Conservation (phyloP, 1,140 invertebrate species). For the Drosophila kurseongensis region DNA sequence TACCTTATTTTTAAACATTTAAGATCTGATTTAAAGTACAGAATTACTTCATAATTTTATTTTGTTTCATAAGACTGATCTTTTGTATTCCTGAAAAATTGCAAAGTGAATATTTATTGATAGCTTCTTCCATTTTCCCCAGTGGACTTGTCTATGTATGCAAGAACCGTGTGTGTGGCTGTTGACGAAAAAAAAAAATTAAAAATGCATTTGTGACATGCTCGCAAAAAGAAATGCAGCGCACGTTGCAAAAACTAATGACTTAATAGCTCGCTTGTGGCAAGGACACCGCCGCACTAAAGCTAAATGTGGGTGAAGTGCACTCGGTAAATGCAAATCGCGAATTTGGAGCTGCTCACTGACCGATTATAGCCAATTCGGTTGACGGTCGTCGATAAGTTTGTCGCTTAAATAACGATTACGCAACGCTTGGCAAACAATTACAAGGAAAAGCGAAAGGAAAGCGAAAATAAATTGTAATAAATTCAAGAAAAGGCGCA, state of each 20-base stretch:
- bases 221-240: constrained; percentile 57
- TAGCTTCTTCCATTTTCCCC: background rate
- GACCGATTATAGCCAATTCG: constrained; percentile 55
- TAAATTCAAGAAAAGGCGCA: constrained; percentile 29
- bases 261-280: constrained; percentile 72
- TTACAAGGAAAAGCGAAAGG: constrained; percentile 54
- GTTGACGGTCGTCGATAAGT: constrained; percentile 69
- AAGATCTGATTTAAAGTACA: too few relatives aligned
- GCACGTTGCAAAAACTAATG: constrained; percentile 78
- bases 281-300: constrained; percentile 29
- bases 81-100: too few relatives aligned
- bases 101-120: too few relatives aligned
- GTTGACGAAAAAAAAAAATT: constrained; percentile 49
- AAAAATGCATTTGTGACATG: constrained; percentile 75
- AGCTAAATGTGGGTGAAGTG: constrained; percentile 23
- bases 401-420: constrained; percentile 71
- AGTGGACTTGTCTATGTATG: constrained; percentile 13
- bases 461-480: constrained; percentile 63
- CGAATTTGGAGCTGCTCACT: constrained; percentile 32
- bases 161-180: constrained; percentile 11
- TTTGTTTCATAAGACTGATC: too few relatives aligned
- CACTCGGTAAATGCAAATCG: constrained; percentile 45
- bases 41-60: too few relatives aligned
- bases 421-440: constrained; percentile 72
- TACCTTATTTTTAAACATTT: too few relatives aligned